A percentile compares a stretch with the other conserved stretches of the same genome.
Evolutionary conservation across 2,888 invertebrate species (phyloP).

Genomic region (Polymixis lichenea): DNA sequence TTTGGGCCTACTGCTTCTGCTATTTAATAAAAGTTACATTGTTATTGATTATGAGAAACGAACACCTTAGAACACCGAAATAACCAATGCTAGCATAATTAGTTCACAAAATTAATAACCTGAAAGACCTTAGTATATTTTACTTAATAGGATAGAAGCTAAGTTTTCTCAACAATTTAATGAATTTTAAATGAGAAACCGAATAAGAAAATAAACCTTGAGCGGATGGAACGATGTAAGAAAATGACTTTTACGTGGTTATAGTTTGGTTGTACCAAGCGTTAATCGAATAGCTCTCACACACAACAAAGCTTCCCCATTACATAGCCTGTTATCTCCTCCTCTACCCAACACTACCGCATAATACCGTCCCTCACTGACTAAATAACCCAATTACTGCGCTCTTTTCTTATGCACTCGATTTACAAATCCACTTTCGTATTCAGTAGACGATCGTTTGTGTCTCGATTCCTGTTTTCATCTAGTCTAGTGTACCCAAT

Average conservation of each 20-base stretch:
- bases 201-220: not conserved
- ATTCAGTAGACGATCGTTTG: slow-evolving; percentile 28
- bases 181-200: slow-evolving; percentile 7
- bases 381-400: slow-evolving; percentile 18
- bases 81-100: no score
- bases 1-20: no score
- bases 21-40: no score
- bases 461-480: slow-evolving; percentile 27
- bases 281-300: slow-evolving; percentile 34
- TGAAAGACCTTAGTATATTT: no score
- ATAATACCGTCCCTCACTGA: not conserved
- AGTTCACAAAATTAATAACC: no score
- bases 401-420: slow-evolving; percentile 10
- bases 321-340: no score
- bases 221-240: not conserved
- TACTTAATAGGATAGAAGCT: no score
- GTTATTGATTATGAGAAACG: no score
- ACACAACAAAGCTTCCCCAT: slow-evolving; percentile 1
- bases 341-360: not conserved
- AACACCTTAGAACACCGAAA: no score
- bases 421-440: slow-evolving; percentile 30
- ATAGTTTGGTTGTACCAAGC: slow-evolving; percentile 9
- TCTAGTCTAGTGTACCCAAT: slow-evolving; percentile 53
- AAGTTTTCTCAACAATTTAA: not conserved
- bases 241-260: not conserved